Evolutionary conservation across 2,888 invertebrate species (phyloP).

Genomic region (Ecliptopera silaceata): DNA sequence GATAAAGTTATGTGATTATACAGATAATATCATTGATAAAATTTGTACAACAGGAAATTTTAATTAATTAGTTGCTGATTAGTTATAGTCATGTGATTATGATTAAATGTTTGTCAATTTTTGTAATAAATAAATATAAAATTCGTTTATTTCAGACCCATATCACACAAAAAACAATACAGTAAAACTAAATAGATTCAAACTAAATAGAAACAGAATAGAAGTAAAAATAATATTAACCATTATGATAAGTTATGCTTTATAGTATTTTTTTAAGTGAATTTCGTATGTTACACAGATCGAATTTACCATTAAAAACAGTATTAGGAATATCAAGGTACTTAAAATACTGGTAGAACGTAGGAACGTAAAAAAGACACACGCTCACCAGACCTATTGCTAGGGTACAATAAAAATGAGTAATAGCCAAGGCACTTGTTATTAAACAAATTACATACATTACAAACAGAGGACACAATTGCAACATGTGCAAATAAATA

Average conservation of each 20-base stretch:
- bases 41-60: slow-evolving; percentile 23
- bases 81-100: slow-evolving; percentile 5
- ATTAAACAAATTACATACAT: not conserved
- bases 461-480: slow-evolving; percentile 2
- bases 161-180: no score
- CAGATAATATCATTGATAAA: slow-evolving; percentile 10
- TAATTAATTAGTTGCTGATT: slow-evolving; percentile 13
- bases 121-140: not conserved
- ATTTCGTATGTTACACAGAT: no score
- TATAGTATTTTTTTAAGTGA: no score
- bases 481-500: slow-evolving; percentile 17
- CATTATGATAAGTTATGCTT: no score
- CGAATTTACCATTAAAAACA: no score
- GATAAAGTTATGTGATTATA: not conserved
- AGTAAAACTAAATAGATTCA: no score
- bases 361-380: no score
- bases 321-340: no score
- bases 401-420: slow-evolving; percentile 2
- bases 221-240: no score
- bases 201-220: no score
- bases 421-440: slow-evolving; percentile 5
- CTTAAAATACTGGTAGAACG: no score
- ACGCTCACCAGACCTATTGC: not conserved
- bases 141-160: no score
- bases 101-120: not conserved